A percentile compares a stretch with the other conserved stretches of the same genome.
phyloP scores from a whole-genome alignment of 1,140 invertebrate species.

The Drosophila willistoni region DNA sequence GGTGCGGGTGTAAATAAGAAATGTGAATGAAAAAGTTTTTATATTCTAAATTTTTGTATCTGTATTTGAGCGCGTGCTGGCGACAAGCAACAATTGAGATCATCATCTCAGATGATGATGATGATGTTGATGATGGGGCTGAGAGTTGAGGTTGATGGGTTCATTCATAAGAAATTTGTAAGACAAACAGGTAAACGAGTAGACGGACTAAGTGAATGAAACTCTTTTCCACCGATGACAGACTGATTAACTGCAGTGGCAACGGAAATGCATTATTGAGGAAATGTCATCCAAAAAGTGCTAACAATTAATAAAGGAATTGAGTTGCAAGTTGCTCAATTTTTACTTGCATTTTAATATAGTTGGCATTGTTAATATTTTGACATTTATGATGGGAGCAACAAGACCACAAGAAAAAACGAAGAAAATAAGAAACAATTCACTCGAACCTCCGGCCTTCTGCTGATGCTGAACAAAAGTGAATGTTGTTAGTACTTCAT shows the following conservation, averaged over 20 bases:
- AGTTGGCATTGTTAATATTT: conserved; percentile 4
- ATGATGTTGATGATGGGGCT: neutral
- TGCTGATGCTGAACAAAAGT: conserved; percentile 2
- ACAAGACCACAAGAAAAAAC: conserved; percentile 1
- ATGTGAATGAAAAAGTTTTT: conserved; percentile 67
- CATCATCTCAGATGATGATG: conserved; percentile 33
- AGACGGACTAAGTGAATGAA: neutral
- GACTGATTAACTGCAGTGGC: conserved; percentile 28
- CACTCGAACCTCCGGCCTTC: neutral
- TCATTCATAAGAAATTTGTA: conserved; percentile 61
- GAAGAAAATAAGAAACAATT: neutral
- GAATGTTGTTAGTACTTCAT: conserved; percentile 20
- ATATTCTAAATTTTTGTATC: conserved; percentile 34
- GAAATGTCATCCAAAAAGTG: conserved; percentile 26
- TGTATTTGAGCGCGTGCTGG: conserved; percentile 54
- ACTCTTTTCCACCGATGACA: neutral
- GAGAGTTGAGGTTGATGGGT: conserved; percentile 31
- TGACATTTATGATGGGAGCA: conserved; percentile 8
- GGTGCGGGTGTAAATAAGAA: conserved; percentile 61
- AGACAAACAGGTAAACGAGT: conserved; percentile 39
- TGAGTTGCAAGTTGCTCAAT: too few species aligned
- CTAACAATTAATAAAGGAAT: neutral
- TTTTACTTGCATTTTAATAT: conserved; percentile 24
- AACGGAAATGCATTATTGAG: conserved; percentile 63
- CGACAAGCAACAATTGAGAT: conserved; percentile 45